Percentiles rank a stretch among this genome's conserved stretches.
Evolutionary conservation across 2,888 invertebrate species (phyloP).

Genomic region (Catocala fraxini): DNA sequence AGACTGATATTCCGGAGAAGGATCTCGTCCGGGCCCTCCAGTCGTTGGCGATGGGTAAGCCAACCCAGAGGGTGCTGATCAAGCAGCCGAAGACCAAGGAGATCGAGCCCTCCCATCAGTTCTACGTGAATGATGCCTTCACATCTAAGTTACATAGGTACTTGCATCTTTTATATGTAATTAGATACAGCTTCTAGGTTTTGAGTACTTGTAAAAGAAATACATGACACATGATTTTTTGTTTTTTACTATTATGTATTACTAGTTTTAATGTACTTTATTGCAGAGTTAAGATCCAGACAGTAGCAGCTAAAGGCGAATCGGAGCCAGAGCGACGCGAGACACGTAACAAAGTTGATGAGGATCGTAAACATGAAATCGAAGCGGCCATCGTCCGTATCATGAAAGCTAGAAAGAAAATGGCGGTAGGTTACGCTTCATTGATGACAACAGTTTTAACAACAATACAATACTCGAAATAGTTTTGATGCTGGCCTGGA

Average conservation of each 20-base stretch:
- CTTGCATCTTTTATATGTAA: conserved; percentile 1
- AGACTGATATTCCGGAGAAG: conserved; percentile 99
- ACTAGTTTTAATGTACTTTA: not conserved
- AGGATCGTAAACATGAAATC: conserved; percentile 99
- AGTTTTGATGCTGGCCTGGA: not conserved
- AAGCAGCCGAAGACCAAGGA: conserved; percentile 99
- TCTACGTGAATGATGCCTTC: conserved; percentile 99
- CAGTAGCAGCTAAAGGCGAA: conserved; percentile 98
- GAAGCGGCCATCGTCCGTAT: conserved; percentile 99
- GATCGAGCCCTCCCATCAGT: conserved; percentile 96
- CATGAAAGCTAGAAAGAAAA: conserved; percentile 99
- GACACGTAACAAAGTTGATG: conserved; percentile 99
- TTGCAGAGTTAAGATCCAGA: conserved; percentile 95
- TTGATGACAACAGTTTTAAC: not conserved
- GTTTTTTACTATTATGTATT: no score
- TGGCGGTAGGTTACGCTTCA: conserved; percentile 89
- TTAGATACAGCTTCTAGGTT: no score
- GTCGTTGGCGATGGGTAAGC: conserved; percentile 99
- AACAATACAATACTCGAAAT: not conserved
- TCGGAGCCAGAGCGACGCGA: conserved; percentile 99
- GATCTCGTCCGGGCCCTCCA: conserved; percentile 98
- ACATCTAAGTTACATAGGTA: conserved; percentile 98
- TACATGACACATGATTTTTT: no score
- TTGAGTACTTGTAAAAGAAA: no score
- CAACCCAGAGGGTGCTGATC: conserved; percentile 97